Base-by-base conservation (phyloP, 2,888 invertebrate species). In the Erebia epiphron region DNA sequence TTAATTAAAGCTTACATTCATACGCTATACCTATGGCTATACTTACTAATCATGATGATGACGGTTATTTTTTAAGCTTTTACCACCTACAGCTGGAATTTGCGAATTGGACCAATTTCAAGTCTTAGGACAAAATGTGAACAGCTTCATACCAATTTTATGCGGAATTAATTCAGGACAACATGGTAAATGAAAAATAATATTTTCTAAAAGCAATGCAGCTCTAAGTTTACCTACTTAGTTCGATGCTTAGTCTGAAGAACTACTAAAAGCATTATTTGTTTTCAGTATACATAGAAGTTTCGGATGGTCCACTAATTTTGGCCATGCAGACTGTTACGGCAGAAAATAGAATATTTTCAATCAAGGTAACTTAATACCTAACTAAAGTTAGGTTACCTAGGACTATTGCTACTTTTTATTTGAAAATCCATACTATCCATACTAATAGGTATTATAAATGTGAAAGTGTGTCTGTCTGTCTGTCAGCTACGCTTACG, bases 91-190 rank as follows among this genome's bases (percentile, higher is more conserved):
- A 2, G 94, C 94, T 76, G 97, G 97, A 0, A 94, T 94, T 21
- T 97, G 97, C 77, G 86, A 94, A 54, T 93, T 95, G 46, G 97
- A 97, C 82, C 94, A 95, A 76, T 95, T 97, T 75, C 91, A 96
- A 11, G 92, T 97, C 5, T 94, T 95, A 0, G 97, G 97, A 2
- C 96, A 96, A 80, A 96, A 96, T 83, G 79, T 92, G 0, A 97
- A 96, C 80, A 95, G 94, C 73, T 84, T 94, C n/a, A 89, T 97
- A 71, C 97, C 97, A 0, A 92, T 95, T 7, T 86, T 97, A 26
- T 97, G 97, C 81, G 97, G 97, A 18, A 94, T 96, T 56, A 97
- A 97, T 81, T 95, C 96, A 0, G 97, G 96, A 14, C 96, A 96
- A 83, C 96, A 97, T 79, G 88, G 97, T 97, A 90, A 67, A 54